Percentiles rank a stretch among this genome's conserved stretches.
Evolutionary conservation across 2,797 vertebrate species (phyloP).

Genomic region (Urosaurus nigricauda): DNA sequence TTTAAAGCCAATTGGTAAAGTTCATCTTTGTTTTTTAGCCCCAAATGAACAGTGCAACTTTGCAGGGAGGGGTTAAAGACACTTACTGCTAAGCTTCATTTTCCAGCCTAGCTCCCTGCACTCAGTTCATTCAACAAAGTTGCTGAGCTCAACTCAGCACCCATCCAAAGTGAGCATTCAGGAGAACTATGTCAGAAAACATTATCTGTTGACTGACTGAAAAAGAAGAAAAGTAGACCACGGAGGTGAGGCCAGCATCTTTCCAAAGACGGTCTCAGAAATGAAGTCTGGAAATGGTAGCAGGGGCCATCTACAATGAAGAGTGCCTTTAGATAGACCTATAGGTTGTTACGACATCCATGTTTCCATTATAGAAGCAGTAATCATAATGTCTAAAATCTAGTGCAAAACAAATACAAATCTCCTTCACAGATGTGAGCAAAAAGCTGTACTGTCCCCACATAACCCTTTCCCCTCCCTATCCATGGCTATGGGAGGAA

Average conservation of each 20-base stretch:
- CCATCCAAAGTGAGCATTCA: too few species aligned
- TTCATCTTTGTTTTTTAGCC: background rate
- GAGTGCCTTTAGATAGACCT: background rate
- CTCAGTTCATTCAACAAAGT: background rate
- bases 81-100: background rate
- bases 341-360: background rate
- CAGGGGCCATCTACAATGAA: background rate
- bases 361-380: constrained; percentile 8
- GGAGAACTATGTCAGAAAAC: background rate
- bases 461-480: background rate
- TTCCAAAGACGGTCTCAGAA: background rate
- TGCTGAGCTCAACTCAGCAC: background rate
- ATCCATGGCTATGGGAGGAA: background rate
- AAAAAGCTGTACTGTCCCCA: background rate
- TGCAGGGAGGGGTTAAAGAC: background rate
- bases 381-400: constrained; percentile 2
- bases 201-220: background rate
- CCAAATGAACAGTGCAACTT: background rate
- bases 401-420: background rate
- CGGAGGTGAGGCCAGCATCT: background rate
- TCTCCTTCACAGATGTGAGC: constrained; percentile 8
- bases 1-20: background rate
- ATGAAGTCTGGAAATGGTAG: background rate
- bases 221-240: background rate
- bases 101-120: background rate